A percentile compares a stretch with the other conserved stretches of the same genome.
phyloP scores from a whole-genome alignment of 2,888 invertebrate genomes.

The Volucella zonaria region DNA sequence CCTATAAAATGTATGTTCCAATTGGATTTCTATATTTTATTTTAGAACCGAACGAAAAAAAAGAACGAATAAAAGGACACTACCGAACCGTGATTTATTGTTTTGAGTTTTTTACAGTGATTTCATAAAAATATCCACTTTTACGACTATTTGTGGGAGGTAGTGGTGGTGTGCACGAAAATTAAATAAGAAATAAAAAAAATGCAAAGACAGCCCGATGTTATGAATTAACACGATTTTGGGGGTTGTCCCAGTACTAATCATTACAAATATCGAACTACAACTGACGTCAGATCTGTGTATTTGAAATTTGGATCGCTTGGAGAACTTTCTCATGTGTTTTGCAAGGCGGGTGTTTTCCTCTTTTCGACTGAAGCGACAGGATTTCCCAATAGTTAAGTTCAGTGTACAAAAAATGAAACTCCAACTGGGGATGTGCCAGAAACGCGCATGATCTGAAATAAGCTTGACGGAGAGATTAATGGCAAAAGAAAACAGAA shows the following conservation, averaged over 20 bases:
- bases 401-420: constrained; percentile 3
- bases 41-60: constrained; percentile 1
- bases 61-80: constrained; percentile 1
- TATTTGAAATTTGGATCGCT: constrained; percentile 61
- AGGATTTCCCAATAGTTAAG: background rate
- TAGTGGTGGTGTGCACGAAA: constrained; percentile 30
- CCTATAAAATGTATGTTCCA: background rate
- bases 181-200: constrained; percentile 60
- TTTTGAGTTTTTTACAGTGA: background rate
- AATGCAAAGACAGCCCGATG: constrained; percentile 48
- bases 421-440: background rate
- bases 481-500: background rate
- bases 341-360: constrained; percentile 36
- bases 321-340: constrained; percentile 55
- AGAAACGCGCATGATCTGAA: constrained; percentile 36
- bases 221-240: constrained; percentile 56
- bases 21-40: background rate
- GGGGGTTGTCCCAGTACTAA: constrained; percentile 79
- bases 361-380: constrained; percentile 54
- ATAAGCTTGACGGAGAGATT: background rate
- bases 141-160: constrained; percentile 20
- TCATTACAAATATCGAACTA: constrained; percentile 83
- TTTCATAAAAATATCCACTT: constrained; percentile 2
- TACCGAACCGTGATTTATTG: constrained; percentile 31
- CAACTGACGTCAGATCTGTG: constrained; percentile 80